Conservation (phyloP, 2,888 invertebrate genomes). For the Aleiodes testaceus region DNA sequence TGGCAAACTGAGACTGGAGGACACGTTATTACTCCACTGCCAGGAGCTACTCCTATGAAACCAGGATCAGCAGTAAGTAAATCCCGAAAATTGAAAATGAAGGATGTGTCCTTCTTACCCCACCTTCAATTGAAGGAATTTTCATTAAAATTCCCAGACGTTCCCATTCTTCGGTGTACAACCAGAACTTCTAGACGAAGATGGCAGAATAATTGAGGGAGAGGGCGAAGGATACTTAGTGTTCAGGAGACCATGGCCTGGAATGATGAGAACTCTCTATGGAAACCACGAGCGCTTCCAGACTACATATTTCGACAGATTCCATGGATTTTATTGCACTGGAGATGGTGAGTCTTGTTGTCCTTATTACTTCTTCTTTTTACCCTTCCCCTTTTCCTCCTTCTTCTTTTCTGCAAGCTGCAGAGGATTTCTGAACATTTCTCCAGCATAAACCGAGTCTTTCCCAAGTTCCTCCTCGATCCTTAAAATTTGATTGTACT, state of each 20-base stretch:
- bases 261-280: conserved; percentile 96
- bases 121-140: conserved; percentile 22
- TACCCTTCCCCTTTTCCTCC: conserved; percentile 19
- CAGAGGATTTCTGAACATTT: conserved; percentile 56
- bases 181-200: conserved; percentile 90
- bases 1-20: conserved; percentile 99
- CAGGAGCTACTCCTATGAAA: conserved; percentile 97
- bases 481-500: conserved; percentile 68
- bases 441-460: conserved; percentile 63
- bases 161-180: conserved; percentile 98
- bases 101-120: not conserved
- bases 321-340: conserved; percentile 97
- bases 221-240: conserved; percentile 96
- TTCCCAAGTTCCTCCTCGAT: conserved; percentile 68
- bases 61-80: conserved; percentile 96
- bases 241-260: conserved; percentile 97
- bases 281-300: conserved; percentile 93
- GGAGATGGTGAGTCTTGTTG: conserved; percentile 89
- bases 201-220: conserved; percentile 88
- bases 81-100: not conserved
- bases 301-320: conserved; percentile 94
- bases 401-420: conserved; percentile 1
- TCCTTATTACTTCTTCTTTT: conserved; percentile 8
- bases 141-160: conserved; percentile 76
- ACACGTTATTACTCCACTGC: conserved; percentile 95